These are phyloP conservation scores for Dynastes hyllus DNA, from an alignment of 2,888 invertebrate genomes.

Conservation along the genomic window DNA sequence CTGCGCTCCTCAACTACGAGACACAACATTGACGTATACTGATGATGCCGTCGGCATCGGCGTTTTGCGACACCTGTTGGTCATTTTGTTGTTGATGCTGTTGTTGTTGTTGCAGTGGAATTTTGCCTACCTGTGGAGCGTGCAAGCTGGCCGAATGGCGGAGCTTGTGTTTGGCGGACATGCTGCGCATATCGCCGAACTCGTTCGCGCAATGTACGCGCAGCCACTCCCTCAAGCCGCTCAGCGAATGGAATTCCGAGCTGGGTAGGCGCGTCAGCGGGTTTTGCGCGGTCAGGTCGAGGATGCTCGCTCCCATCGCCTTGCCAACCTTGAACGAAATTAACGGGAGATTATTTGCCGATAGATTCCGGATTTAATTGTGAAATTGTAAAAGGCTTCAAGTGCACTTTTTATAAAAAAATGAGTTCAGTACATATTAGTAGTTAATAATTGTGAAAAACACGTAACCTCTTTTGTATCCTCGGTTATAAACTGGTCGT, in stretches of 20 bases:
- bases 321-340: constrained; percentile 79
- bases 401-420: too few species aligned
- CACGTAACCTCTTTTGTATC: too few species aligned
- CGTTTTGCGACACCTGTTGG: constrained; percentile 64
- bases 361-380: too few species aligned
- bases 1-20: constrained; percentile 44
- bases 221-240: constrained; percentile 80
- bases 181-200: constrained; percentile 58
- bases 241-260: constrained; percentile 84
- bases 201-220: constrained; percentile 66
- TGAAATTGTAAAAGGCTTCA: too few species aligned
- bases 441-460: too few species aligned
- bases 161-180: constrained; percentile 57
- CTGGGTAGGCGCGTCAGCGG: constrained; percentile 87
- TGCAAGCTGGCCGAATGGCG: constrained; percentile 60
- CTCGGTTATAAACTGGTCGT: too few species aligned
- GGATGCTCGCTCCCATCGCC: constrained; percentile 86
- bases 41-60: constrained; percentile 54
- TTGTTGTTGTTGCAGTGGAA: constrained; percentile 37
- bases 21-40: constrained; percentile 57
- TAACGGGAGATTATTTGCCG: background rate
- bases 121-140: constrained; percentile 65
- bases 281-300: constrained; percentile 87
- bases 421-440: too few species aligned
- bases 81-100: constrained; percentile 41